Conservation (phyloP, 2,797 vertebrate species). For the Mormyrus hasselquistii region DNA sequence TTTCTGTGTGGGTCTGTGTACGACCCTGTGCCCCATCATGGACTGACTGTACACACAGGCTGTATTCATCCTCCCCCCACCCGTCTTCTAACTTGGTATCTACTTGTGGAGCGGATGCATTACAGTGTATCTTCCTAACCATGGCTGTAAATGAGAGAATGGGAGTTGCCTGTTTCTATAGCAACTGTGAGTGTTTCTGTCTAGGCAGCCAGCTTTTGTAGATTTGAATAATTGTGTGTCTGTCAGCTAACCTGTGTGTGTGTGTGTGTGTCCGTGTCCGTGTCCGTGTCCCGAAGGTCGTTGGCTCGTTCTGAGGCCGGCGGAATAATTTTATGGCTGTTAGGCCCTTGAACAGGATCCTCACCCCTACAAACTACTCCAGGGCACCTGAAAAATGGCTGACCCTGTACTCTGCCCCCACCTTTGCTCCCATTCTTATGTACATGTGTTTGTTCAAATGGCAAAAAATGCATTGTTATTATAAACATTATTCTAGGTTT, state of each 20-base stretch:
- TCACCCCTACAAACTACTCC: background rate
- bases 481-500: background rate
- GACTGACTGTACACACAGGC: conserved; percentile 5
- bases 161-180: background rate
- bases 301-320: background rate
- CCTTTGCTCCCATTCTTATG: background rate
- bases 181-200: background rate
- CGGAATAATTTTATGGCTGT: background rate
- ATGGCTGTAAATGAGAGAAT: background rate
- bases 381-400: background rate
- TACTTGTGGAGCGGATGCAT: background rate
- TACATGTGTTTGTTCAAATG: background rate
- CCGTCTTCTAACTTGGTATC: background rate
- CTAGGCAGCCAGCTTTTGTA: background rate
- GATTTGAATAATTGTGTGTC: background rate
- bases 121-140: background rate
- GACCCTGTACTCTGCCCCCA: background rate
- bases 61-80: background rate
- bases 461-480: background rate
- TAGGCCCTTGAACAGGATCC: background rate
- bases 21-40: background rate
- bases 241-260: background rate
- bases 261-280: background rate
- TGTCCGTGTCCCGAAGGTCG: background rate
- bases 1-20: background rate